phyloP scores from a whole-genome alignment of 1,140 invertebrate species.

The Leptoteleia sp. region DNA sequence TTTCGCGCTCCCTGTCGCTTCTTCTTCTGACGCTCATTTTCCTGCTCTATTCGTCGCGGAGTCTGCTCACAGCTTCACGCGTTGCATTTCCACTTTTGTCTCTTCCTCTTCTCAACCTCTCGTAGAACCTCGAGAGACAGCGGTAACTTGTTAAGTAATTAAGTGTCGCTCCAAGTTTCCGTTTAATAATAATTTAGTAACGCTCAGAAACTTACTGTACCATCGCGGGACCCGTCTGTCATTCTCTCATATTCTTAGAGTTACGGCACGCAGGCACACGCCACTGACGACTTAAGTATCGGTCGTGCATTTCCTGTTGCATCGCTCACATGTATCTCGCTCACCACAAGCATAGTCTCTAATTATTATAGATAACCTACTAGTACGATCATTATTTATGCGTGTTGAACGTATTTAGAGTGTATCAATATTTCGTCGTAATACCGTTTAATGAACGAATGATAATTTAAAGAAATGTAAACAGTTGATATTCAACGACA shows the following conservation, averaged over 20 bases:
- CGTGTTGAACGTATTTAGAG: too few species aligned
- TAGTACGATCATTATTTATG: too few species aligned
- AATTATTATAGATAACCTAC: slow-evolving; percentile 19
- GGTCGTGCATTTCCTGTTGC: slow-evolving; percentile 37
- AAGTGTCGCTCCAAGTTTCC: slow-evolving; percentile 75
- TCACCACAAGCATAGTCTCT: neutral
- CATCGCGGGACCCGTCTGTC: slow-evolving; percentile 65
- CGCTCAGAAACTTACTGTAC: slow-evolving; percentile 64
- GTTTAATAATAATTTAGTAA: slow-evolving; percentile 79
- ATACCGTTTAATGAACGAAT: too few species aligned
- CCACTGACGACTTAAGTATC: slow-evolving; percentile 30
- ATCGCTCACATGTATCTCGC: slow-evolving; percentile 23
- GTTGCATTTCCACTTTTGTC: slow-evolving; percentile 53
- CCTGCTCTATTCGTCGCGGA: slow-evolving; percentile 37
- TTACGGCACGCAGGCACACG: slow-evolving; percentile 44
- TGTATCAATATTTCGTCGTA: too few species aligned
- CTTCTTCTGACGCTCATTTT: slow-evolving; percentile 38
- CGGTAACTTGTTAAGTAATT: slow-evolving; percentile 78
- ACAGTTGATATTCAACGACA: too few species aligned
- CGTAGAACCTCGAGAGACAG: slow-evolving; percentile 65
- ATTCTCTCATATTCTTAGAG: slow-evolving; percentile 58
- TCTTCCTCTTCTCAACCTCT: slow-evolving; percentile 50
- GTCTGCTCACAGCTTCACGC: slow-evolving; percentile 19
- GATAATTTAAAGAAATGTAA: too few species aligned
- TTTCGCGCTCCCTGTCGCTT: slow-evolving; percentile 32